Evolutionary conservation across 2,113 vertebrate species (phyloP), one percentile per base, ranked within the genome.

Genomic region (Rhinoptilus africanus): DNA sequence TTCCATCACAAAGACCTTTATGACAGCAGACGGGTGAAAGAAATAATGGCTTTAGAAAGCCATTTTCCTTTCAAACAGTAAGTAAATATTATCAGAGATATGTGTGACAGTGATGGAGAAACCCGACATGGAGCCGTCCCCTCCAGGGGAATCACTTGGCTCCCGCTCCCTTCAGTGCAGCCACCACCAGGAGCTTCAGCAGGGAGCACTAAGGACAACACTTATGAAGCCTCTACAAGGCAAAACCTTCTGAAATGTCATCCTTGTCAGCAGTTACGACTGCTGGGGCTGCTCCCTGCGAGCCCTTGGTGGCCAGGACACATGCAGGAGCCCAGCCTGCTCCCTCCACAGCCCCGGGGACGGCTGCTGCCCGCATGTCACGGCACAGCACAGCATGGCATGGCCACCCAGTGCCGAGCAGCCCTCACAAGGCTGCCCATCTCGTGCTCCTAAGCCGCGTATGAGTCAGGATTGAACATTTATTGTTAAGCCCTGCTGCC

Each of bases 1-100:
- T 95, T 98, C 93, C 91, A 96, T 96, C 97, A 95, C 75, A 91
- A 95, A 95, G 93, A 95, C 93, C 85, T 97, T 97, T 96, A 89
- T 96, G 97, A 97, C 93, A 98, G 92, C 79, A 88, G 97, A 89
- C 2, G 7, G 50, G 89, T 78, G 59, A 91, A 94, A 94, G 66
- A 71, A 79, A 90, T 81, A 94, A 97, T 82, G 89, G 85, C 89
- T 93, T 88, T 82, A 93, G 93, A 97, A 96, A 98, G 77, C 92
- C 94, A 89, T 96, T 98, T 97, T 96, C 96, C 86, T 97, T 97
- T 97, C 95, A 93, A 85, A 81, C 79, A 82, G 81, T 95, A 93
- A 97, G 93, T 95, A 97, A 96, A 96, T 95, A 97, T 96, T 96
- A 95, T 85, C 95, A 94, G 93, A 95, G 93, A 51, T 45, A 67